Base-by-base conservation (phyloP, 2,888 invertebrate genomes). In the Philopedon plagiatum region DNA sequence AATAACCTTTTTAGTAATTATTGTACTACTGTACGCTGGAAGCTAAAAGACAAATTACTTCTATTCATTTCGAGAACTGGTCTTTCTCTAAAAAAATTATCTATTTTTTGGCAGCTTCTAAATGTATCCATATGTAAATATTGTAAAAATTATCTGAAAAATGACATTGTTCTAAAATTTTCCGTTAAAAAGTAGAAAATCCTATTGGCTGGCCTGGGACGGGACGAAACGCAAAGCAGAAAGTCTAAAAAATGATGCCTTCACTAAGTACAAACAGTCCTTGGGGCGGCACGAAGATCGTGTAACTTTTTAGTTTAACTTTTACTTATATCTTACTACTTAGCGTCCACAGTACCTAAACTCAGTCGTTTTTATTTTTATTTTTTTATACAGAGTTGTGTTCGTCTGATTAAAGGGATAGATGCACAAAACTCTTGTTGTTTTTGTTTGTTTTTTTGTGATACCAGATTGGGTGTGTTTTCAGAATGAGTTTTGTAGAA, bases 181-280 rank as follows among this genome's bases (percentile, higher is more conserved):
- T 18, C 18, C 0, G 23, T 23, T 8, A 1, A n/a, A 51, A 51
- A 8, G 21, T 7, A 7, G 8, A 29, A 8, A 54, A 54, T 29
- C 29, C 51, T 54, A 54, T 29, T 54, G 18, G 51, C 46, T 62
- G 62, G 62, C 46, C 62, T 62, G 49, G 15, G 29, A 54, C 49
- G 19, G 39, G 60, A 61, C 67, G 44, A 37, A 51, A 69, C 41
- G 26, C 1, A 56, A 61, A 67, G 56, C 34, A 62, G 56, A 57
- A 67, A 71, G 56, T 54, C 49, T 70, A 39, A 61, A 41, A 71
- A 84, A 82, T 83, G 85, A 85, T 86, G 86, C 86, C 86, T 86
- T 86, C 83, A 85, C 44, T 60, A 70, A 74, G 73, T 74, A 74
- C 73, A 74, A 74, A 73, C 39, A 62, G 58, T 62, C 63, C 68